Conservation (phyloP, 1,140 invertebrate genomes). For the Drosophila suzukii region DNA sequence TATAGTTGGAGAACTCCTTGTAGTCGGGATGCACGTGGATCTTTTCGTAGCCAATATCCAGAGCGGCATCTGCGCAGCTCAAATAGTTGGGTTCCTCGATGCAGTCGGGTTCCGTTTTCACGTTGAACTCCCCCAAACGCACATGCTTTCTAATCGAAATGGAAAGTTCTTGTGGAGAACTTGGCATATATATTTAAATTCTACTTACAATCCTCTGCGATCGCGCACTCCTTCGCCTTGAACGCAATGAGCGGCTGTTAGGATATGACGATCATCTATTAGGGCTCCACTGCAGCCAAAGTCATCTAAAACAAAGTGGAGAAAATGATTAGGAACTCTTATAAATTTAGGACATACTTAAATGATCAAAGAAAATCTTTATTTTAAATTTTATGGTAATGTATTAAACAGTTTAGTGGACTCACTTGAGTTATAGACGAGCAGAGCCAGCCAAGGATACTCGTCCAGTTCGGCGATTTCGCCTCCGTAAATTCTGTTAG, state of each 20-base stretch:
- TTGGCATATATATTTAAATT: not conserved
- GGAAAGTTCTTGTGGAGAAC: too few species aligned
- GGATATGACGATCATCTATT: conserved; percentile 86
- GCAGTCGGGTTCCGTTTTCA: conserved; percentile 86
- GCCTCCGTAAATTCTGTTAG: conserved; percentile 85
- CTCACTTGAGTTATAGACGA: conserved; percentile 87
- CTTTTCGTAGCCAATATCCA: conserved; percentile 80
- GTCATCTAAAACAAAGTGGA: conserved; percentile 53
- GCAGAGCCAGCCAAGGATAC: conserved; percentile 89
- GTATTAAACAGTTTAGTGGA: not conserved
- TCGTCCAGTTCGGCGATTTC: conserved; percentile 85
- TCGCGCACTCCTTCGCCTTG: conserved; percentile 85
- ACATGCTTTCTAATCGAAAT: conserved; percentile 84
- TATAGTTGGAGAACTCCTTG: conserved; percentile 67
- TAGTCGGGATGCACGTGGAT: conserved; percentile 84
- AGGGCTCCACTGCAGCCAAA: conserved; percentile 87
- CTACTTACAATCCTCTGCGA: conserved; percentile 71
- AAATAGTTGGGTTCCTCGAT: conserved; percentile 76
- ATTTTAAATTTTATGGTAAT: too few species aligned
- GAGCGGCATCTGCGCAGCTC: conserved; percentile 80
- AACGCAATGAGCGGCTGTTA: conserved; percentile 95
- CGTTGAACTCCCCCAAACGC: conserved; percentile 88
- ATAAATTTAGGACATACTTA: not conserved
- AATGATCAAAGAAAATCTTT: too few species aligned
- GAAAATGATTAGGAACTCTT: not conserved